A percentile compares a stretch with the other conserved stretches of the same genome.
phyloP scores from a whole-genome alignment of 2,888 invertebrate species.

The Drosophila recens region DNA sequence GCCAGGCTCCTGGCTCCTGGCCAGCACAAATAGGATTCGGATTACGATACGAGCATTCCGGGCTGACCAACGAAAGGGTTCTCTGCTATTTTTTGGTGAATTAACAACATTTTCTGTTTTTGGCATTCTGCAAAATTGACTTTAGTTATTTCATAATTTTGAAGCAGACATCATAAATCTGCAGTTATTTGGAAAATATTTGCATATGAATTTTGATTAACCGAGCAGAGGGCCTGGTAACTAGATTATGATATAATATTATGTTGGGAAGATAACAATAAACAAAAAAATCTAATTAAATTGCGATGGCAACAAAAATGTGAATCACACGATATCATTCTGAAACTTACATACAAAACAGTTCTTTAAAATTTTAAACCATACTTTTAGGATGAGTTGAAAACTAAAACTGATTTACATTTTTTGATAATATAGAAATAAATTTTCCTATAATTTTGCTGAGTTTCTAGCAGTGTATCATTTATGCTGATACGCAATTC shows the following conservation, averaged over 20 bases:
- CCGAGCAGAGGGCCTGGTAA: neutral
- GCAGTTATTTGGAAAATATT: constrained; percentile 40
- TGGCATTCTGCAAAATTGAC: constrained; percentile 55
- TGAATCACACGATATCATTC: neutral
- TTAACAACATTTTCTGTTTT: constrained; percentile 65
- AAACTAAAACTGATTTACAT: neutral
- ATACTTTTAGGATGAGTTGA: neutral
- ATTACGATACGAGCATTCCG: constrained; percentile 10
- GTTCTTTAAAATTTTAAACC: neutral
- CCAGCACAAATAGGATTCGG: constrained; percentile 9
- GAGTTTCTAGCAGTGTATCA: neutral
- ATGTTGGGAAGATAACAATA: neutral
- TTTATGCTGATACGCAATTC: neutral
- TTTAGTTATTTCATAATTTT: constrained; percentile 62
- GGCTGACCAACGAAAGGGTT: constrained; percentile 26
- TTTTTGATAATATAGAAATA: neutral
- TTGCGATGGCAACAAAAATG: neutral
- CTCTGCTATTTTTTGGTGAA: constrained; percentile 28
- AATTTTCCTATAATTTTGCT: neutral
- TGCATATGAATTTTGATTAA: constrained; percentile 41
- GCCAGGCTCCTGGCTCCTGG: neutral
- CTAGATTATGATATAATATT: constrained; percentile 10
- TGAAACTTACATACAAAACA: neutral
- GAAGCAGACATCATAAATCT: constrained; percentile 64
- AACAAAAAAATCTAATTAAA: neutral